Base-by-base conservation (phyloP, 1,140 invertebrate species). In the Anoplophora glabripennis region DNA sequence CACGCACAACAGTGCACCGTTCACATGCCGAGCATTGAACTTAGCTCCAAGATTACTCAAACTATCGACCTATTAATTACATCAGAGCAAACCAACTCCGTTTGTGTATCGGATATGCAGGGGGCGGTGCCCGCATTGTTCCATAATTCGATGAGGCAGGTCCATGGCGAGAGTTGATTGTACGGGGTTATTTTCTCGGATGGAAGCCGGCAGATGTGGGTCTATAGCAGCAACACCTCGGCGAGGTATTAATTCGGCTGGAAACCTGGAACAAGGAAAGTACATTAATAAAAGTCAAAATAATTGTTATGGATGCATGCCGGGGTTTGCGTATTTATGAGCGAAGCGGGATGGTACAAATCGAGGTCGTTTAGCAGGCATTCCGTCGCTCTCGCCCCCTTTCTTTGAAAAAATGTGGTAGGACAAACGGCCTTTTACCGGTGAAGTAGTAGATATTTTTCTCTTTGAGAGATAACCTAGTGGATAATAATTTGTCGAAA, bases 261-360 rank as follows among this genome's bases (percentile, higher is more conserved):
- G 44, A 21, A 46, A 46, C 44, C 44, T 46, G 17, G 44, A 46
- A 46, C 44, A 46, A 28, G 44, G 44, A 46, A 46, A 46, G 44
- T 46, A 46, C 44, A 46, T 46, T 46, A 46, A 46, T 46, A 46
- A 46, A 46, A 46, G 44, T 46, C 44, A 18, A 21, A 18, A 28
- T 46, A 46, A 46, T 46, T 46, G 28, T 46, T 46, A 46, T 46
- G 44, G 44, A 46, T 46, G 44, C 28, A 5, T 28, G 18, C 28
- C 28, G 11, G 44, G 44, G 44, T 18, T 17, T n/a, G 17, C 14
- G 28, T 46, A 46, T 46, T 46, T 46, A 46, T 46, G 44, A 18
- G 17, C 10, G 8, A 46, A 21, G 14, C 17, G 44, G 38, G 44
- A 28, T 46, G 17, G 44, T 17, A 15, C 28, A 46, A 46, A 46